A percentile compares a stretch with the other conserved stretches of the same genome.
Conservation (phyloP, 1,140 invertebrate species). For the Vollenhovia emeryi region DNA sequence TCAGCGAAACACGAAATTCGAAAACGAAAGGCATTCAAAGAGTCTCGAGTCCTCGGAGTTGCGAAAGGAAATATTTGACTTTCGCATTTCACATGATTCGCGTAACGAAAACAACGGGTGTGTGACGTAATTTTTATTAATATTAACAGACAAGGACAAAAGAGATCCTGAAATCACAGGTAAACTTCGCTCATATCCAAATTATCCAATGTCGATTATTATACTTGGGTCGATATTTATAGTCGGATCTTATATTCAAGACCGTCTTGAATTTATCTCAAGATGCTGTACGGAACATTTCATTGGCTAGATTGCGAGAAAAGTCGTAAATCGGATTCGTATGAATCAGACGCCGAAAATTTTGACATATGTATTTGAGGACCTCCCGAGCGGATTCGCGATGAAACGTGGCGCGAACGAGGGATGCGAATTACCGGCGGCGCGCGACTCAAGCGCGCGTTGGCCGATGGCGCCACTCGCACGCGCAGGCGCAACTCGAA, state of each 20-base stretch:
- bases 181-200: not conserved
- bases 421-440: constrained; percentile 53
- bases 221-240: too few relatives aligned
- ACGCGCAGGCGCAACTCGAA: constrained; percentile 43
- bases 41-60: not conserved
- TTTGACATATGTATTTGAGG: not conserved
- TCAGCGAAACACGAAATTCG: not conserved
- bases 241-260: too few relatives aligned
- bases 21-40: not conserved
- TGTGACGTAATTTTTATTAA: not conserved
- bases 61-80: not conserved
- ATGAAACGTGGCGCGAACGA: too few relatives aligned
- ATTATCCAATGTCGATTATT: not conserved
- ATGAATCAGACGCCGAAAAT: not conserved
- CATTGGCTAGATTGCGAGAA: too few relatives aligned
- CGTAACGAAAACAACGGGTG: not conserved
- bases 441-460: too few relatives aligned
- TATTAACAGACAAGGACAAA: not conserved
- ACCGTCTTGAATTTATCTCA: too few relatives aligned
- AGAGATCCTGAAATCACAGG: not conserved
- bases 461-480: constrained; percentile 45
- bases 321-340: not conserved
- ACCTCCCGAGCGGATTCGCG: not conserved
- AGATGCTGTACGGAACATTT: too few relatives aligned
- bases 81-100: not conserved